Base-by-base conservation (phyloP, 2,888 invertebrate genomes). In the Drosophila ustulata region DNA sequence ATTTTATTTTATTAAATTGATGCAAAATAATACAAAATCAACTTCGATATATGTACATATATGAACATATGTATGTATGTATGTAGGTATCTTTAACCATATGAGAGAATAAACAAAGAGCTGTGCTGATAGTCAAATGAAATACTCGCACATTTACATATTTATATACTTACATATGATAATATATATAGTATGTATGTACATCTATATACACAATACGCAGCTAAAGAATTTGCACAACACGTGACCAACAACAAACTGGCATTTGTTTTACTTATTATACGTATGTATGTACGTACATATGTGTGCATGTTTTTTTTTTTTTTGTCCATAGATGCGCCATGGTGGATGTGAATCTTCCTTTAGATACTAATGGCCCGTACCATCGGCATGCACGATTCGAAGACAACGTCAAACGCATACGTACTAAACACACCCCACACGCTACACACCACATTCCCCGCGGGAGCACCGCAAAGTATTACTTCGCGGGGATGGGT, bases 191-290 rank as follows among this genome's bases (percentile, higher is more conserved):
- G 1, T 1, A 18, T 18, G 18, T 18, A n/a, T 3, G 6, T 8
- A 41, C 39, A 18, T 13, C 18, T 13, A 55, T n/a, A 58, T 25
- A 46, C 30, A 66, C 45, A 52, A 55, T 57, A 75, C 50, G 62
- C 72, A 55, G 34, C 51, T 63, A 67, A 78, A 82, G 55, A 81
- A 87, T 89, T 85, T 81, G 64, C 73, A 82, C 78, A 90, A 90
- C 90, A 89, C 88, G 88, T 89, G 88, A 89, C 88, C 88, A 89
- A 84, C 82, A 82, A 84, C 89, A 90, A 86, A 77, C 78, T 78
- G 76, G 51, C 76, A 50, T 47, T 64, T 61, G 49, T 76, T 61
- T 57, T 63, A 51, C 18, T 58, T 18, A 18, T 18, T 18, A 18
- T 18, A 18, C 18, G 45, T 62, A 58, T 47, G 49, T 28, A 39